Percentiles rank a stretch among this genome's conserved stretches.
Evolutionary conservation across 2,888 invertebrate genomes (phyloP).

Genomic region (Epiblema foenella): DNA sequence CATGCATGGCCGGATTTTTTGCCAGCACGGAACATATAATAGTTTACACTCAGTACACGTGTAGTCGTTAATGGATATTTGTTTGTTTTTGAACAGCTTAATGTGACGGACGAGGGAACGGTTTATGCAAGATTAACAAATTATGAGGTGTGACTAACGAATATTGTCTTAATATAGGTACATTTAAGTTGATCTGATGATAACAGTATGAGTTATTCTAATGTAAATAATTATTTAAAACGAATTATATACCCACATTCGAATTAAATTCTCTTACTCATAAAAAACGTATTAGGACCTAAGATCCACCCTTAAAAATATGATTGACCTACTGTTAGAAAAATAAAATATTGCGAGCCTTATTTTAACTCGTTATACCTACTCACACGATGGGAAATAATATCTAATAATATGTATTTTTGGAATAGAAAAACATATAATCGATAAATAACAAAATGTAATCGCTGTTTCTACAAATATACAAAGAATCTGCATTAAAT

Average conservation of each 20-base stretch:
- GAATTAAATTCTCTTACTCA: too few species aligned
- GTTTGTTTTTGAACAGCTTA: slow-evolving; percentile 37
- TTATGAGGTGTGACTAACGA: neutral
- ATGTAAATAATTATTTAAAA: too few species aligned
- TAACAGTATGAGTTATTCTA: neutral
- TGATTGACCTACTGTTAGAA: too few species aligned
- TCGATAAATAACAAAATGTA: too few species aligned
- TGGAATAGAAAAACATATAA: too few species aligned
- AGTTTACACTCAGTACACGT: slow-evolving; percentile 52
- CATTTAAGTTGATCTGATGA: neutral
- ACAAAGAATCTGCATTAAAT: too few species aligned
- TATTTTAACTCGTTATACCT: neutral
- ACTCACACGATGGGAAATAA: neutral
- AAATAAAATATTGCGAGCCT: too few species aligned
- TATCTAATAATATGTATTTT: neutral
- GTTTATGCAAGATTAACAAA: slow-evolving; percentile 23
- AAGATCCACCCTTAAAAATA: too few species aligned
- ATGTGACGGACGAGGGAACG: slow-evolving; percentile 19
- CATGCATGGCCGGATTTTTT: slow-evolving; percentile 61
- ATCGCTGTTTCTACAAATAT: too few species aligned
- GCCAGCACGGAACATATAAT: slow-evolving; percentile 60
- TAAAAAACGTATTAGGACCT: too few species aligned
- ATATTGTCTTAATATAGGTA: neutral
- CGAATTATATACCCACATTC: too few species aligned
- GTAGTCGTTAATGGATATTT: slow-evolving; percentile 55